Evolutionary conservation across 2,888 invertebrate species (phyloP).

Genomic region (Branchipolynoe longqiensis): DNA sequence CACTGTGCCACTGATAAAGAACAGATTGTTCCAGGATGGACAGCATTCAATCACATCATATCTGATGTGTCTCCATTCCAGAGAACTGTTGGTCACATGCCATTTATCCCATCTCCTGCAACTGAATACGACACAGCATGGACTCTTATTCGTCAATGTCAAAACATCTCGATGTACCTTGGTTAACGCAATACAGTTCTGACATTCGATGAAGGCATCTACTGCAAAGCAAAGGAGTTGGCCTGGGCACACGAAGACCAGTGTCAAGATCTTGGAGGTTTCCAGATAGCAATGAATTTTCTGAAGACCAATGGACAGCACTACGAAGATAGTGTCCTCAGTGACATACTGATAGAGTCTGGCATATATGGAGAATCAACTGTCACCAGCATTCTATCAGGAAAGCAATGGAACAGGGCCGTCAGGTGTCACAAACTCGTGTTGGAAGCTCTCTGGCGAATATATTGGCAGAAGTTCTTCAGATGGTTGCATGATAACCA

Average conservation of each 20-base stretch:
- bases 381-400: too few relatives aligned
- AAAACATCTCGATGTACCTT: neutral
- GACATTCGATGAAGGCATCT: slow-evolving; percentile 58
- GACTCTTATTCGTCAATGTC: slow-evolving; percentile 8
- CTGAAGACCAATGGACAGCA: slow-evolving; percentile 28
- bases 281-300: slow-evolving; percentile 46
- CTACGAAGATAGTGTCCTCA: slow-evolving; percentile 17
- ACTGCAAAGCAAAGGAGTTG: slow-evolving; percentile 57
- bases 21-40: slow-evolving; percentile 43
- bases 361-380: slow-evolving; percentile 41
- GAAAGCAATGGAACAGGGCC: slow-evolving; percentile 17
- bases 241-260: slow-evolving; percentile 36
- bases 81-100: slow-evolving; percentile 4
- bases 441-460: slow-evolving; percentile 27
- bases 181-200: slow-evolving; percentile 32
- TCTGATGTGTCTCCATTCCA: neutral
- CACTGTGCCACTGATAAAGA: too few relatives aligned
- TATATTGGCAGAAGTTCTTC: slow-evolving; percentile 18
- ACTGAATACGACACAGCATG: slow-evolving; percentile 46
- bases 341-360: slow-evolving; percentile 45
- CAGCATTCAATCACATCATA: slow-evolving; percentile 26
- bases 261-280: slow-evolving; percentile 53
- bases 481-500: neutral
- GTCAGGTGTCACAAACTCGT: slow-evolving; percentile 27
- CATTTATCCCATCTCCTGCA: neutral